phyloP scores from a whole-genome alignment of 2,888 invertebrate species.

The Aporophyla nigra region DNA sequence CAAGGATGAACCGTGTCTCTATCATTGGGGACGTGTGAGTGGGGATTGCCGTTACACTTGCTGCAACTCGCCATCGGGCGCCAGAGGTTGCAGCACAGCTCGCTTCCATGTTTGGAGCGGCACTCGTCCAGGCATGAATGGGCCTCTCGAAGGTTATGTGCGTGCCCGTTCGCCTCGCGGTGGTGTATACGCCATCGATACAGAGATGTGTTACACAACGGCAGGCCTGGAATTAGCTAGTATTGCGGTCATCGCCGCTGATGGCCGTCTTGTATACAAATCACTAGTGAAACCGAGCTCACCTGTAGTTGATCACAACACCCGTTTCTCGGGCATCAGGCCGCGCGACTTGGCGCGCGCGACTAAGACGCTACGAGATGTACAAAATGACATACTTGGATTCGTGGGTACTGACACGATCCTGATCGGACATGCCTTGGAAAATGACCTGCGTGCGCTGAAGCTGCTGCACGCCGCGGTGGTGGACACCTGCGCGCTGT shows the following conservation, averaged over 20 bases:
- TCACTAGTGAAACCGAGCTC: conserved; percentile 95
- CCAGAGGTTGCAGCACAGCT: conserved; percentile 92
- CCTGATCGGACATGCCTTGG: conserved; percentile 98
- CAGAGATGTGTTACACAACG: conserved; percentile 99
- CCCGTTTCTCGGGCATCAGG: conserved; percentile 98
- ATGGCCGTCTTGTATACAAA: conserved; percentile 95
- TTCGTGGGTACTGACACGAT: conserved; percentile 96
- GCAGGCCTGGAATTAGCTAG: conserved; percentile 96
- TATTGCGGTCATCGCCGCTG: conserved; percentile 95
- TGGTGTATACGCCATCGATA: conserved; percentile 96
- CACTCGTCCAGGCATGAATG: conserved; percentile 93
- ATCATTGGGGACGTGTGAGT: conserved; percentile 97
- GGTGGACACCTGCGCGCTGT: conserved; percentile 97
- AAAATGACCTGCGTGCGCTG: conserved; percentile 97
- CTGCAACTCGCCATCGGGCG: conserved; percentile 89
- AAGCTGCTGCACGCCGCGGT: conserved; percentile 95
- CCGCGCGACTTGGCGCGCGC: conserved; percentile 91
- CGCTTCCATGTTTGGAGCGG: conserved; percentile 95
- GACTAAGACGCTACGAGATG: conserved; percentile 93
- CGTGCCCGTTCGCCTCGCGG: conserved; percentile 90
- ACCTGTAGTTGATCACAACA: conserved; percentile 97
- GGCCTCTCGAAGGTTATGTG: conserved; percentile 93
- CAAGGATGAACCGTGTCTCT: conserved; percentile 94
- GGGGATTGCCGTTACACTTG: conserved; percentile 91
- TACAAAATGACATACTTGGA: conserved; percentile 96